Base-by-base conservation (phyloP, 2,888 invertebrate species). In the Leptinotarsa tumamoca region DNA sequence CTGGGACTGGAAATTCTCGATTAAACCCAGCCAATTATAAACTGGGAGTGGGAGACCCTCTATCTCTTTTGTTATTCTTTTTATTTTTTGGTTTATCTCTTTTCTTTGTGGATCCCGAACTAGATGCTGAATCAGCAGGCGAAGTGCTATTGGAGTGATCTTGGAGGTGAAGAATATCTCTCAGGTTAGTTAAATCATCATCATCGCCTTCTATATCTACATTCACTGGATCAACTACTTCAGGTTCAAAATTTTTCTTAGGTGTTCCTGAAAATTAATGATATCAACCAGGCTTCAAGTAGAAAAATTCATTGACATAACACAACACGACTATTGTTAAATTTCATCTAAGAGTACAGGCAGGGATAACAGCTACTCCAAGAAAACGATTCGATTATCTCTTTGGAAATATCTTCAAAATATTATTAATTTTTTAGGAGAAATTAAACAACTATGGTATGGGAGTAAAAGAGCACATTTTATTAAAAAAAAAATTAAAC, bases 141-240 rank as follows among this genome's bases (percentile, higher is more conserved):
- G 88, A 88, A 17, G 87, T 85, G 63, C 86, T 86, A 80, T 87
- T 87, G 23, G 87, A 85, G 78, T 86, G 84, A 74, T 88, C 88
- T 76, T 86, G 87, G 58, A 85, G 78, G 67, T 83, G 82, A 10
- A 87, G 78, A 63, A 87, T 83, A 79, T 88, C 87, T 58, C 86
- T 80, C 67, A 88, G 80, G 81, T 84, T 86, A 0, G 85, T 82
- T 33, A 87, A 78, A 76, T 87, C 87, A 71, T 88, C 87, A 68
- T 87, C 87, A 71, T 87, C 87, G 51, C 85, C 87, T 81, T 87
- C 87, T n/a, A 86, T 83, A 80, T 88, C 87, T 15, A 86, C 82
- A 76, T 84, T 85, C 5, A 86, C 80, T n/a, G 83, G 72, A 63
- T 87, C 87, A 33, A 82, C 77, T 27, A 82, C 75, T 76, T 85